Percentiles rank a stretch among this genome's conserved stretches.
Evolutionary conservation across 2,113 vertebrate species (phyloP).

Genomic region (Macrotis lagotis): DNA sequence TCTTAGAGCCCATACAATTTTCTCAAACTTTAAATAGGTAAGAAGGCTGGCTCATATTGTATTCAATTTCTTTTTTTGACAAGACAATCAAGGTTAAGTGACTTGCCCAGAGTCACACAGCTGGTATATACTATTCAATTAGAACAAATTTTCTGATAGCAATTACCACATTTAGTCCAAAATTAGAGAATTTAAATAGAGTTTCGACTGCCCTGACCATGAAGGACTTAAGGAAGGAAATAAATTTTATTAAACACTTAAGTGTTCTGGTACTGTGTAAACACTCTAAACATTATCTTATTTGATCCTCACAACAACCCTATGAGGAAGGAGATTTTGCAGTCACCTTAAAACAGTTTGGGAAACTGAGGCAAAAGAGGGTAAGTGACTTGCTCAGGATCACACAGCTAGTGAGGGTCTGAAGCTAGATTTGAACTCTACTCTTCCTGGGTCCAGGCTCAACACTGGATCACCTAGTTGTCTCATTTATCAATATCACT

Average conservation of each 20-base stretch:
- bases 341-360: neutral
- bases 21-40: neutral
- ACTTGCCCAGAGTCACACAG: too few species aligned
- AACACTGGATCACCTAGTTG: neutral
- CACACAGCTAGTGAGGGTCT: neutral
- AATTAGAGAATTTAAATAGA: neutral
- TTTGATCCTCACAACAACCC: neutral
- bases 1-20: neutral
- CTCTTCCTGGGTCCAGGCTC: neutral
- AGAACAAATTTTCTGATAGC: neutral
- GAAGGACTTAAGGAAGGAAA: neutral
- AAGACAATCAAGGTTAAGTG: too few species aligned
- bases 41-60: neutral
- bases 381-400: neutral
- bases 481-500: neutral
- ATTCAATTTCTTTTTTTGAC: too few species aligned
- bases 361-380: neutral
- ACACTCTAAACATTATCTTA: neutral
- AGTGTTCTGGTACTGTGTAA: neutral
- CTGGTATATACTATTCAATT: too few species aligned
- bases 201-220: neutral
- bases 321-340: neutral
- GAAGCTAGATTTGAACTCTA: neutral
- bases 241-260: neutral
- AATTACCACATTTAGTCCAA: neutral